A percentile compares a stretch with the other conserved stretches of the same genome.
phyloP scores from a whole-genome alignment of 2,797 vertebrate genomes.

The Sebastes aleutianus region DNA sequence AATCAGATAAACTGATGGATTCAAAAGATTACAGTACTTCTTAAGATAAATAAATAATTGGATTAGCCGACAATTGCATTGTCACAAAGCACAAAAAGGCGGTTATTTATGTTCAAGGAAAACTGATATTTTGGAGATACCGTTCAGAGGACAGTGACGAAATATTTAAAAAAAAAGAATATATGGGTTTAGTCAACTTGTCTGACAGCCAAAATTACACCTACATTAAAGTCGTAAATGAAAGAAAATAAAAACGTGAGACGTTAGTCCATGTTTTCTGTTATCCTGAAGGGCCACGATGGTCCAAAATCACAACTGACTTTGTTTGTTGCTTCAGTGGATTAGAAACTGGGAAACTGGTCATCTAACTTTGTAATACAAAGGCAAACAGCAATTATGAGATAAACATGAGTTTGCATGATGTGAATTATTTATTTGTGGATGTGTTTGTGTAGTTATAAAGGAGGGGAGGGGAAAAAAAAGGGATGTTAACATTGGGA shows the following conservation, averaged over 20 bases:
- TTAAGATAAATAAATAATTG: background rate
- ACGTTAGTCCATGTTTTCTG: background rate
- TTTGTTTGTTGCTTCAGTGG: background rate
- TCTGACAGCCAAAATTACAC: conserved; percentile 4
- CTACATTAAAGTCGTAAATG: background rate
- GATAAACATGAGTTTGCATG: conserved; percentile 18
- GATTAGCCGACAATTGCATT: background rate
- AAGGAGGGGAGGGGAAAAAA: background rate
- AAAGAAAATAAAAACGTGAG: background rate
- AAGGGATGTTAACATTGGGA: background rate
- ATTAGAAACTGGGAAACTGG: conserved; percentile 13
- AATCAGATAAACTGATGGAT: background rate
- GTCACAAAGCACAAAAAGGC: background rate
- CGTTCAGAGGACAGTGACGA: background rate
- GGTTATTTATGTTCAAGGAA: background rate
- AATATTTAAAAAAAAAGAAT: background rate
- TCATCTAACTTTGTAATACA: conserved; percentile 12
- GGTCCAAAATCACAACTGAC: background rate
- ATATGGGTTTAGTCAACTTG: background rate
- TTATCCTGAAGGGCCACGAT: background rate
- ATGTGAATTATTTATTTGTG: conserved; percentile 32
- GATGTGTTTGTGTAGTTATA: background rate
- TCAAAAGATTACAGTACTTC: background rate
- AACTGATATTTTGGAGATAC: background rate
- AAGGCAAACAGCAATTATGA: conserved; percentile 17